phyloP scores from a whole-genome alignment of 2,888 invertebrate species.

The Mesorhabditis spiculigera region DNA sequence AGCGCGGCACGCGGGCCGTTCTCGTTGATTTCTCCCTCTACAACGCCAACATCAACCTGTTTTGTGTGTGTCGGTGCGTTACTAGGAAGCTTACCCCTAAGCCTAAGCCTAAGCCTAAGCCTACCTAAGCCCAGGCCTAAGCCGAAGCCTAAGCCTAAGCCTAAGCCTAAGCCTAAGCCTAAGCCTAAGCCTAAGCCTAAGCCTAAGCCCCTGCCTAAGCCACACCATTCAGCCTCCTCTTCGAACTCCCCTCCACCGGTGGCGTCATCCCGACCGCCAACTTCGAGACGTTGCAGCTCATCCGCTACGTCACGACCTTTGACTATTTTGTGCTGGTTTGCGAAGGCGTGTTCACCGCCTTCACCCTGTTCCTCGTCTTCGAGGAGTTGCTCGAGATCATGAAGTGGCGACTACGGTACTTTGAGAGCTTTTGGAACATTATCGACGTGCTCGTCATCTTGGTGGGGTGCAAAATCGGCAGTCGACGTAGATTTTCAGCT shows the following conservation, averaged over 20 bases:
- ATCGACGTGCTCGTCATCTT: constrained; percentile 68
- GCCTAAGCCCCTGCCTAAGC: neutral
- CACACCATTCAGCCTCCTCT: constrained; percentile 65
- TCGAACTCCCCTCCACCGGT: constrained; percentile 74
- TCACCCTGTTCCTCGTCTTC: constrained; percentile 64
- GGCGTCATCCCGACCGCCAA: constrained; percentile 68
- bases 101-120: no score
- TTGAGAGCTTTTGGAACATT: constrained; percentile 69
- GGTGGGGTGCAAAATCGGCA: constrained; percentile 57
- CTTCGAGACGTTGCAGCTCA: constrained; percentile 39
- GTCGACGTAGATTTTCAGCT: constrained; percentile 57
- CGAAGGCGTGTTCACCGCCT: constrained; percentile 59
- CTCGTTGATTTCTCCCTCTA: constrained; percentile 74
- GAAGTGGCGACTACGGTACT: constrained; percentile 62
- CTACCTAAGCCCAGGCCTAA: no score
- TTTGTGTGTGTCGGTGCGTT: constrained; percentile 68
- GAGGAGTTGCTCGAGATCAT: constrained; percentile 66
- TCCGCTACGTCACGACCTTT: constrained; percentile 64
- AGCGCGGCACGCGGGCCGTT: constrained; percentile 70
- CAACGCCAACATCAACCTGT: constrained; percentile 73
- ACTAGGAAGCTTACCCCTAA: neutral
- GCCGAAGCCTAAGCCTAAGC: no score
- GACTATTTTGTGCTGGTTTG: constrained; percentile 62
- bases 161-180: no score
- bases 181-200: constrained; percentile 3